Conservation (phyloP, 2,113 vertebrate genomes). For the human region GRCh38 chr15:84924001-84924500, state of each 20-base stretch:
- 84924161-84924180: neutral
- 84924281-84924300: neutral
- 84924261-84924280: neutral
- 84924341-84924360: neutral
- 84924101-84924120: conserved; percentile 91
- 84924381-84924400: neutral
- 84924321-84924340: neutral
- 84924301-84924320: neutral
- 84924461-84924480: neutral
- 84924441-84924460: neutral
- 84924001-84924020: conserved; percentile 92
- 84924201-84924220: neutral
- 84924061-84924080: conserved; percentile 95
- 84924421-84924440: neutral
- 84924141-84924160: neutral
- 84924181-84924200: no score
- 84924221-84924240: neutral
- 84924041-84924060: conserved; percentile 94
- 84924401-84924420: neutral
- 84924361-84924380: neutral
- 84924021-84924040: conserved; percentile 96
- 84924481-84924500: neutral
- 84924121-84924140: neutral
- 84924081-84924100: conserved; percentile 97
- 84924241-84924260: neutral